Evolutionary conservation across 2,888 invertebrate genomes (phyloP), one percentile per base, ranked within the genome.

Genomic region (Tholera decimalis): DNA sequence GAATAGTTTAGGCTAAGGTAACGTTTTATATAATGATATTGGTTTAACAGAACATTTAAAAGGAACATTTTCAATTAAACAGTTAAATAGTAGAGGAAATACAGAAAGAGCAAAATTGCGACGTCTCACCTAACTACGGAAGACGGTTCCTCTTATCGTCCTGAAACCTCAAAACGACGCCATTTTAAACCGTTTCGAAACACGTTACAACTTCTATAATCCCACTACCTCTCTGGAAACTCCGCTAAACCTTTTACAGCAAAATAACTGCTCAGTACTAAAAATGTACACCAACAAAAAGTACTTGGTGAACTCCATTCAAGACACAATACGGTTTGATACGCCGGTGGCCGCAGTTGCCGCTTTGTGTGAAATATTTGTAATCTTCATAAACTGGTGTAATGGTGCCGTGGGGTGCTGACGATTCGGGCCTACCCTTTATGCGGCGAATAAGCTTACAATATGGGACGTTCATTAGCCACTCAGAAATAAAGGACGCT

Each of bases 311-410:
- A 58, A 74, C 66, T 72, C 78, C 61, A 73, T 75, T 78, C 55
- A 61, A 55, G 66, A 26, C 47, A 79, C 72, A 81, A 82, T 79
- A 74, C 62, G 65, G 66, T 80, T 74, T 69, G 73, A 77, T 80
- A 75, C 68, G 64, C 33, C 24, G 11, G 49, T 60, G 46, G 37
- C 49, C 54, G 75, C 68, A 73, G 77, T 69, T 69, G 61, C 24
- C 70, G 56, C 75, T 70, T 83, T 78, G 83, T 78, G 78, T 69
- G 66, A 73, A 73, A 80, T 80, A 80, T 80, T 69, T 69, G 76
- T 80, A 82, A 83, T 82, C 81, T 83, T 80, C 81, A 82, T 82
- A 82, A 82, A 82, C 49, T 67, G 70, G 28, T 39, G 69, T 73
- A 78, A 82, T 78, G 65, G 76, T 33, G 46, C 78, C 65, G 66